Evolutionary conservation across 2,888 invertebrate species (phyloP).

Genomic region (Morpho achilles): DNA sequence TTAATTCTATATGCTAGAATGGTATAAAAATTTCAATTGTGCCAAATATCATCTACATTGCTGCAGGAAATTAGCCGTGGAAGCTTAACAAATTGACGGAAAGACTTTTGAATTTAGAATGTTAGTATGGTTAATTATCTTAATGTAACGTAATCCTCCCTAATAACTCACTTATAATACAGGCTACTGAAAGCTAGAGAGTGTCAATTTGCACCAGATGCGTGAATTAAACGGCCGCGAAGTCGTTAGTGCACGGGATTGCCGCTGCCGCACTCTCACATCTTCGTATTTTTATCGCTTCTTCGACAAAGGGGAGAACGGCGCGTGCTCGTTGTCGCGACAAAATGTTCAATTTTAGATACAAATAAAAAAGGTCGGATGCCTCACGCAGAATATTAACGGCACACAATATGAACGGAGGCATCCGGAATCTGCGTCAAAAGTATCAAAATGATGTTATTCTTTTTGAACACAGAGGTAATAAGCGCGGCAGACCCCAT

Average conservation of each 20-base stretch:
- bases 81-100: too few relatives aligned
- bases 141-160: background rate
- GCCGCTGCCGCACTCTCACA: constrained; percentile 49
- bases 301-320: constrained; percentile 58
- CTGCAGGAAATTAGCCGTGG: too few relatives aligned
- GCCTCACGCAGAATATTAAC: constrained; percentile 76
- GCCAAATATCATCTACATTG: too few relatives aligned
- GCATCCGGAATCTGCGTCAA: constrained; percentile 76
- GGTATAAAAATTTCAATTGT: too few relatives aligned
- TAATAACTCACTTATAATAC: constrained; percentile 7
- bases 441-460: constrained; percentile 77
- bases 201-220: constrained; percentile 43
- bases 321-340: constrained; percentile 72
- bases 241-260: constrained; percentile 59
- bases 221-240: constrained; percentile 43
- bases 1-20: too few relatives aligned
- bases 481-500: constrained; percentile 68
- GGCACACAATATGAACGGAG: constrained; percentile 76
- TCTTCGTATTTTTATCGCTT: constrained; percentile 69
- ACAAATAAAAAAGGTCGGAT: constrained; percentile 79
- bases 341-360: constrained; percentile 79
- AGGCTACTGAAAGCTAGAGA: constrained; percentile 10
- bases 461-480: constrained; percentile 73
- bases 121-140: too few relatives aligned
- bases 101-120: too few relatives aligned